phyloP scores from a whole-genome alignment of 30 jellyfish, hydroid and myxozoan species.

The Catostylus mosaicus region DNA sequence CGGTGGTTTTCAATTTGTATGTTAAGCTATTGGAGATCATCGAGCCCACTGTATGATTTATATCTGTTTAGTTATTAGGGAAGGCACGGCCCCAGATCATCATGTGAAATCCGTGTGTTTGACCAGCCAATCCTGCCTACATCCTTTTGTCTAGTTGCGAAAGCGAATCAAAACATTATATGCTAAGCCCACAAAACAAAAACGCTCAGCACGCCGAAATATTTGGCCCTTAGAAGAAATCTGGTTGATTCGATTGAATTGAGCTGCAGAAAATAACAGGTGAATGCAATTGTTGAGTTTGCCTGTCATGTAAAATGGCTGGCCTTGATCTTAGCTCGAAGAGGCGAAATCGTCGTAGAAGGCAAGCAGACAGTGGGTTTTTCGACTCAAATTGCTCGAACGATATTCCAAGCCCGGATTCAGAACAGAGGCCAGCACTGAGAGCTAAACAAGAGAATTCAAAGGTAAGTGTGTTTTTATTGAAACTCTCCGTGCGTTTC shows the following conservation, averaged over 20 bases:
- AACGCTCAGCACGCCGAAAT: slow-evolving; percentile 47
- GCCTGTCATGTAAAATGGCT: slow-evolving; percentile 30
- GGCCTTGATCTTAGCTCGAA: slow-evolving; percentile 7
- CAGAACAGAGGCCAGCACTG: slow-evolving; percentile 28
- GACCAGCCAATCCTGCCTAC: slow-evolving; percentile 42
- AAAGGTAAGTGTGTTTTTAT: slow-evolving; percentile 21
- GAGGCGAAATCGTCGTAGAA: slow-evolving; percentile 31
- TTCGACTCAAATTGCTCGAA: slow-evolving; percentile 54
- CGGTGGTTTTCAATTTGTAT: background rate
- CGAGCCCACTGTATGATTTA: background rate
- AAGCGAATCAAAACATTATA: slow-evolving; percentile 41
- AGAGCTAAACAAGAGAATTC: slow-evolving; percentile 33
- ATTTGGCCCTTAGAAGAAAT: slow-evolving; percentile 20
- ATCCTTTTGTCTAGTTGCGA: slow-evolving; percentile 50
- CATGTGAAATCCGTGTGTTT: slow-evolving; percentile 47
- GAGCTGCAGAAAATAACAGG: slow-evolving; percentile 2
- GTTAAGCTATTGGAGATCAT: background rate
- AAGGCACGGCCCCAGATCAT: slow-evolving; percentile 52
- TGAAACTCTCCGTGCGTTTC: background rate
- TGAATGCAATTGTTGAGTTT: background rate
- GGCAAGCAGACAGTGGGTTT: slow-evolving; percentile 74
- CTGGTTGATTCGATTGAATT: background rate
- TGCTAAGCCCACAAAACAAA: slow-evolving; percentile 33
- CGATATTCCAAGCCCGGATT: slow-evolving; percentile 66
- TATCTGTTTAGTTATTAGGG: slow-evolving; percentile 18